These are phyloP conservation scores for Stegastes partitus DNA, from an alignment of 2,113 vertebrate genomes.

Conservation along the genomic window DNA sequence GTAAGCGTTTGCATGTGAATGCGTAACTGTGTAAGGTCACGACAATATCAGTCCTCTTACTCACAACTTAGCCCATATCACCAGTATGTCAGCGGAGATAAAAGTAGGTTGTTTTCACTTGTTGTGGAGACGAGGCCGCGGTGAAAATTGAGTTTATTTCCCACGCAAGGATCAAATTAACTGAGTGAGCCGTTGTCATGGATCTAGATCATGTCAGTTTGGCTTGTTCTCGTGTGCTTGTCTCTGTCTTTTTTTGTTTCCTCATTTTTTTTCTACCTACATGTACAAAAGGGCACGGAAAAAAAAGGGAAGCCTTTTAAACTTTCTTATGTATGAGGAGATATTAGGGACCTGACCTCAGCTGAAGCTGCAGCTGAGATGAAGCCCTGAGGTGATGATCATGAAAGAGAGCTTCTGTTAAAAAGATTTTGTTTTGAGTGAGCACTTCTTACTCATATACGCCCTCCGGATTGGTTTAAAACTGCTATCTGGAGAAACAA, in stretches of 20 bases:
- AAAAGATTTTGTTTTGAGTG: no score
- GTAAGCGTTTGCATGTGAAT: constrained; percentile 53
- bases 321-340: no score
- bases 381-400: no score
- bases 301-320: no score
- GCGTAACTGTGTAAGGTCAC: constrained; percentile 23
- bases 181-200: neutral
- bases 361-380: no score
- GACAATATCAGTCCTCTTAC: constrained; percentile 23
- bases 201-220: neutral
- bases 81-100: constrained; percentile 29
- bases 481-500: no score
- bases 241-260: neutral
- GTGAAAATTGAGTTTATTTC: neutral
- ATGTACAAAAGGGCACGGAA: no score
- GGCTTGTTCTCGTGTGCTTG: neutral
- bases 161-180: neutral
- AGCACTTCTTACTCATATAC: no score
- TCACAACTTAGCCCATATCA: constrained; percentile 32
- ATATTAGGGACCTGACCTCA: no score
- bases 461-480: no score
- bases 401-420: no score
- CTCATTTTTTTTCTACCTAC: no score
- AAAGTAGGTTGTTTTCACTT: constrained; percentile 40
- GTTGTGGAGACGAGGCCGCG: constrained; percentile 63